Evolutionary conservation across 2,113 vertebrate genomes (phyloP), one percentile per base, ranked within the genome.

Genomic region (Centropus unirufus): DNA sequence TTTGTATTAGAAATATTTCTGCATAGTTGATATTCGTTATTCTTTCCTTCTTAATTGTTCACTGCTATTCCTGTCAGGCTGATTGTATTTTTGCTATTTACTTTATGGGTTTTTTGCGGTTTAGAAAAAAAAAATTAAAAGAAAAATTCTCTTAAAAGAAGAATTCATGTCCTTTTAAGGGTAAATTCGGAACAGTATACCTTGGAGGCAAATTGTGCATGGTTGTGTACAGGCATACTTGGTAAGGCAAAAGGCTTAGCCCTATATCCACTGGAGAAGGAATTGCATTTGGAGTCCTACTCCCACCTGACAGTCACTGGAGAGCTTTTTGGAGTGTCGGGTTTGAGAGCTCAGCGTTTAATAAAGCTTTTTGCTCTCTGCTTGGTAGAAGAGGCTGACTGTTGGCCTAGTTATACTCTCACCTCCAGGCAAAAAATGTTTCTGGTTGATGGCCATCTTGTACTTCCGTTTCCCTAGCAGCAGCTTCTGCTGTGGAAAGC

Each of bases 1-100:
- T 92, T 47, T 89, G 47, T n/a, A 19, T 82, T 92, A 89, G 69
- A 93, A 95, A 69, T 94, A 69, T 83, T 96, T 92, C 58, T 93
- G 22, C 46, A 17, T 72, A 72, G 66, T 34, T 92, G 40, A 32
- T 90, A 58, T 17, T 90, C 64, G 79, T 94, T 90, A 58, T 17
- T 90, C 64, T 79, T 94, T 87, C 88, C 64, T 68, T 66, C 24
- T 8, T 90, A 88, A 59, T 92, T 93, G 54, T 57, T 93, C 77
- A 62, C 9, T 69, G 54, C 66, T 92, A 69, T 79, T 79, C 92
- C 72, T 93, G 81, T 82, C 54, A 82, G 69, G 23, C 46, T 79
- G 69, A 72, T 51, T 68, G 13, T 70, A 63, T 78, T 92, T 90
- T 92, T 92, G 8, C 44, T 86, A 9, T 88, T 94, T 73, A 80